Conservation (phyloP, 1,140 invertebrate genomes). For the Bombus turneri region DNA sequence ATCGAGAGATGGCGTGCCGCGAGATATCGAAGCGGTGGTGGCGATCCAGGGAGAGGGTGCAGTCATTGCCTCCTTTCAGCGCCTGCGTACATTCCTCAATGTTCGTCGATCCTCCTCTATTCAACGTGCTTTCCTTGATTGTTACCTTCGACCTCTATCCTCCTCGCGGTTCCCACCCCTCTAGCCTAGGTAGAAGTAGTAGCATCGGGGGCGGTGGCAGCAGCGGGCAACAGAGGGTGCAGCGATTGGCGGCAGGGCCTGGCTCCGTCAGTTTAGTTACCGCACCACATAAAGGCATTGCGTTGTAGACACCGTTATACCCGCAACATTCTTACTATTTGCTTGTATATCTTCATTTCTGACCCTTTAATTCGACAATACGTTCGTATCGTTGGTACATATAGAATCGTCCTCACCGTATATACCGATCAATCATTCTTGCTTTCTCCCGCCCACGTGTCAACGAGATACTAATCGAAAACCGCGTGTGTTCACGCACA, state of each 20-base stretch:
- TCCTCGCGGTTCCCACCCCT: slow-evolving; percentile 55
- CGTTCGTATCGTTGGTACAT: slow-evolving; percentile 58
- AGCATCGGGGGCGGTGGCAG: slow-evolving; percentile 35
- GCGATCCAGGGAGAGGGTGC: slow-evolving; percentile 36
- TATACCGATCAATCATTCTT: slow-evolving; percentile 24
- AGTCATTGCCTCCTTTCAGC: slow-evolving; percentile 35
- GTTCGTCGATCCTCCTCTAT: slow-evolving; percentile 4
- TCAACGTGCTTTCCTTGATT: slow-evolving; percentile 7
- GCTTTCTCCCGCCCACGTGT: slow-evolving; percentile 51
- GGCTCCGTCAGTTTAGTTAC: slow-evolving; percentile 83
- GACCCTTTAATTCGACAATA: slow-evolving; percentile 56
- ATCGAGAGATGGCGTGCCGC: not conserved
- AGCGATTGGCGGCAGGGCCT: slow-evolving; percentile 70
- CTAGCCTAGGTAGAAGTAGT: not conserved
- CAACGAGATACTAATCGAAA: not conserved
- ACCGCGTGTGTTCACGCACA: slow-evolving; percentile 20
- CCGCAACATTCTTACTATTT: slow-evolving; percentile 81
- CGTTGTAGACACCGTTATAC: slow-evolving; percentile 82
- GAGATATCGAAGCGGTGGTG: not conserved
- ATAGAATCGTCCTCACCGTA: not conserved
- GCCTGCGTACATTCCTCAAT: slow-evolving; percentile 50
- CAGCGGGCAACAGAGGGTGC: slow-evolving; percentile 66
- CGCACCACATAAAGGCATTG: slow-evolving; percentile 84
- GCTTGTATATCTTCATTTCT: slow-evolving; percentile 73
- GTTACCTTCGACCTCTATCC: slow-evolving; percentile 32